Evolutionary conservation across 1,140 invertebrate genomes (phyloP).

Genomic region (Amyelois transitella): DNA sequence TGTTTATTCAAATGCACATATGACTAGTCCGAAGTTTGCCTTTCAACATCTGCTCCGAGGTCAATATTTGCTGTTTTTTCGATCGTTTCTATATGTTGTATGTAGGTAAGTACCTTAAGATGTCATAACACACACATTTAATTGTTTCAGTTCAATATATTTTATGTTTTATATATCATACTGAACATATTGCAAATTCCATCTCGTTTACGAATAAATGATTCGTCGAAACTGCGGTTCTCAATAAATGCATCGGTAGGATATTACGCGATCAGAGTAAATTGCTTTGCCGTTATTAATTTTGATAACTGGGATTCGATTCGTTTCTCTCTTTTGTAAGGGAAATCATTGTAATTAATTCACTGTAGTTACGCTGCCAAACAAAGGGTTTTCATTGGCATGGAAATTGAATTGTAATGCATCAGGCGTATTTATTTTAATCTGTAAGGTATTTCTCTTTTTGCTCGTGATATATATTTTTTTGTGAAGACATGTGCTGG

Average conservation of each 20-base stretch:
- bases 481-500: slow-evolving; percentile 56
- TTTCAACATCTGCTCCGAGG: slow-evolving; percentile 70
- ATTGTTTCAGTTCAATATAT: too few species aligned
- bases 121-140: too few species aligned
- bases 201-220: slow-evolving; percentile 18
- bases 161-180: too few species aligned
- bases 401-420: slow-evolving; percentile 42
- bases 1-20: slow-evolving; percentile 72
- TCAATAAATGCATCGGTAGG: slow-evolving; percentile 58
- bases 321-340: slow-evolving; percentile 73
- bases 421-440: neutral
- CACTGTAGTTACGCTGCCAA: slow-evolving; percentile 42
- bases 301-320: slow-evolving; percentile 72
- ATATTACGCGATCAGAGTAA: slow-evolving; percentile 70
- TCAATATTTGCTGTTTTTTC: slow-evolving; percentile 69
- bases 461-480: slow-evolving; percentile 25
- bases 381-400: slow-evolving; percentile 35
- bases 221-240: slow-evolving; percentile 43
- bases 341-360: slow-evolving; percentile 71
- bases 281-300: slow-evolving; percentile 72
- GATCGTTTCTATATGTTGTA: slow-evolving; percentile 32
- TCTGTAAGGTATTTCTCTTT: neutral
- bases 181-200: neutral
- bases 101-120: too few species aligned
- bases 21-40: slow-evolving; percentile 58